Conservation (phyloP, 2,888 invertebrate genomes). For the Melinaea marsaeus region DNA sequence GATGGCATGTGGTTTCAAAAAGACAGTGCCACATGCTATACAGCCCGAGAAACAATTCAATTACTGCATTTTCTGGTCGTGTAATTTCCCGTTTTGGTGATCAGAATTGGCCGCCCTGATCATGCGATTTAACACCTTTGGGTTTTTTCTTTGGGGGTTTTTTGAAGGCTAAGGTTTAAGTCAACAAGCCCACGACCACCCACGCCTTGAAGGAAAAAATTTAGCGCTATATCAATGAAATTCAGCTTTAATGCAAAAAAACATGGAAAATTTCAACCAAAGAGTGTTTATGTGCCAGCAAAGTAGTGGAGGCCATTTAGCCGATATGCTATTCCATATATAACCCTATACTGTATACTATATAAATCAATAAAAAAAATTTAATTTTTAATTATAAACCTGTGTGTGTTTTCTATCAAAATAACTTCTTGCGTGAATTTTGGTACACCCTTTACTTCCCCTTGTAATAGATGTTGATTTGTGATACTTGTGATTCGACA, state of each 20-base stretch:
- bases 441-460: too few species aligned
- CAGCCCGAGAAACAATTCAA: slow-evolving; percentile 22
- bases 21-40: slow-evolving; percentile 26
- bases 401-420: too few species aligned
- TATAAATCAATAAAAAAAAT: too few species aligned
- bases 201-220: slow-evolving; percentile 23
- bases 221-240: slow-evolving; percentile 29
- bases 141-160: slow-evolving; percentile 19
- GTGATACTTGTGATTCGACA: too few species aligned
- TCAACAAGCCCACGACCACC: slow-evolving; percentile 19
- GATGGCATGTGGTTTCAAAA: slow-evolving; percentile 22
- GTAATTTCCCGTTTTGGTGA: slow-evolving; percentile 25
- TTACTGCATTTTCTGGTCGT: slow-evolving; percentile 16
- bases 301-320: slow-evolving; percentile 16
- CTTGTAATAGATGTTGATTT: too few species aligned
- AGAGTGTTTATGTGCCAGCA: slow-evolving; percentile 7
- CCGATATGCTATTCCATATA: slow-evolving; percentile 16
- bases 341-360: neutral
- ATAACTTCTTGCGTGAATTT: too few species aligned
- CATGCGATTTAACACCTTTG: slow-evolving; percentile 23
- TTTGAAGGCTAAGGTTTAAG: slow-evolving; percentile 18
- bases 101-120: slow-evolving; percentile 28
- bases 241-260: slow-evolving; percentile 29
- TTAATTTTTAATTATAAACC: too few species aligned
- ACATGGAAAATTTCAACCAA: slow-evolving; percentile 30